These are phyloP conservation scores for Ptilonorhynchus violaceus DNA, from an alignment of 2,113 vertebrate genomes.

Conservation along the genomic window DNA sequence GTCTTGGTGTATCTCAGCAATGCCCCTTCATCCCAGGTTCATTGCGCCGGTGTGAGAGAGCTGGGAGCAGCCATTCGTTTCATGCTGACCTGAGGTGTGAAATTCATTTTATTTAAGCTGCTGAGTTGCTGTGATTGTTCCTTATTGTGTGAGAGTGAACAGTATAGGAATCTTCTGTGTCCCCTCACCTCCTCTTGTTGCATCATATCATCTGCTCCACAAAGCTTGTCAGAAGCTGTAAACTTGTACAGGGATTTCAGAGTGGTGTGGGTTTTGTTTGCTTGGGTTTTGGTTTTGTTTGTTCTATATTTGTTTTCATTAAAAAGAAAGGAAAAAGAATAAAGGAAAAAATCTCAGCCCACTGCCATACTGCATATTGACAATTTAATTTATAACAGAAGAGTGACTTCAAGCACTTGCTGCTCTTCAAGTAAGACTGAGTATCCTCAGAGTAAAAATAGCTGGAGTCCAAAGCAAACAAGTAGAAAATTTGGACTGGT, in stretches of 20 bases:
- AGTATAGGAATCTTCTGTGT: background rate
- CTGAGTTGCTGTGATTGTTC: background rate
- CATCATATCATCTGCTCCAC: background rate
- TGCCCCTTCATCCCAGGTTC: background rate
- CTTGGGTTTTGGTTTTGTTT: background rate
- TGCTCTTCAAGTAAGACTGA: background rate
- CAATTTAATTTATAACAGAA: background rate
- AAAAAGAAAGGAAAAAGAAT: fast-evolving
- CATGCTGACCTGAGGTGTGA: background rate
- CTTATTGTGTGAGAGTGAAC: background rate
- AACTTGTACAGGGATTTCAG: background rate
- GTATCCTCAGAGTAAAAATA: background rate
- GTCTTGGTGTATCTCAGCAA: background rate
- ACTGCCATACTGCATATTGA: background rate
- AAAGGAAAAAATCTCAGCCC: background rate
- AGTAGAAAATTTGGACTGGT: background rate
- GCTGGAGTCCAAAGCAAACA: background rate
- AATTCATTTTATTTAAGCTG: background rate
- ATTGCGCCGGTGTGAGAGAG: background rate
- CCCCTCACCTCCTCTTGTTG: background rate
- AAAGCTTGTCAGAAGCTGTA: background rate
- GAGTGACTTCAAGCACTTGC: background rate
- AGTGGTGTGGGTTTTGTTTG: background rate
- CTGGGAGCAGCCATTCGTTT: background rate
- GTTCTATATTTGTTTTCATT: background rate